Evolutionary conservation across 1,140 invertebrate genomes (phyloP), one percentile per base, ranked within the genome.

Genomic region (Chelonus insularis): DNA sequence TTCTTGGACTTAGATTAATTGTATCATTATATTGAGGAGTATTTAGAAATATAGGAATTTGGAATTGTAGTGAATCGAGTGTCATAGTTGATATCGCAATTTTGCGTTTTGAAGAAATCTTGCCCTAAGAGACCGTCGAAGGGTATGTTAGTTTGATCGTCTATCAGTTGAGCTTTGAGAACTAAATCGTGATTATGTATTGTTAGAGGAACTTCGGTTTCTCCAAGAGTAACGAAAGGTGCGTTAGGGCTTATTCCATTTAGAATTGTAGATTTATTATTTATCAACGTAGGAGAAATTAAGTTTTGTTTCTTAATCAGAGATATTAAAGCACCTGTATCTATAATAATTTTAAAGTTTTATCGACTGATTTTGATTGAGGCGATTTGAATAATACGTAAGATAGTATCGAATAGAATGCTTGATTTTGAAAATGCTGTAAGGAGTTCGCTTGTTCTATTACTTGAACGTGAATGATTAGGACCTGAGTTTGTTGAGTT

Each of bases 321-420:
- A 2, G 56, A 64, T 1, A 55, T 39, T 20, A 48, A 58, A 11
- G 62, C 62, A 20, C 62, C 62, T n/a, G 57, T 64, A 25, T 64
- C 62, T 21, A 64, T 36, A 64, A 8, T 4, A 55, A 18, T 64
- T 64, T 59, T 2, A 64, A 12, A 23, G 21, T 60, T 59, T 56
- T 59, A 14, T 59, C 34, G 5, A 2, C 12, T 25, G 23, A 47
- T 2, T 29, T 56, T 16, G 43, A 21, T 4, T 12, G 36, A 16
- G 20, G 39, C 1, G 45, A 63, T 51, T 48, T 11, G 21, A 62
- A 48, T 57, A 62, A 34, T 5, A 57, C 12, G 20, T 62, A 62
- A 2, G 52, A 57, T 23, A 62, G n/a, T n/a, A n/a, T n/a, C n/a
- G n/a, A n/a, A n/a, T n/a, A n/a, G n/a, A n/a, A n/a, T n/a, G n/a